These are phyloP conservation scores for Pelobates fuscus DNA, from an alignment of 2,113 vertebrate species.

Conservation along the genomic window DNA sequence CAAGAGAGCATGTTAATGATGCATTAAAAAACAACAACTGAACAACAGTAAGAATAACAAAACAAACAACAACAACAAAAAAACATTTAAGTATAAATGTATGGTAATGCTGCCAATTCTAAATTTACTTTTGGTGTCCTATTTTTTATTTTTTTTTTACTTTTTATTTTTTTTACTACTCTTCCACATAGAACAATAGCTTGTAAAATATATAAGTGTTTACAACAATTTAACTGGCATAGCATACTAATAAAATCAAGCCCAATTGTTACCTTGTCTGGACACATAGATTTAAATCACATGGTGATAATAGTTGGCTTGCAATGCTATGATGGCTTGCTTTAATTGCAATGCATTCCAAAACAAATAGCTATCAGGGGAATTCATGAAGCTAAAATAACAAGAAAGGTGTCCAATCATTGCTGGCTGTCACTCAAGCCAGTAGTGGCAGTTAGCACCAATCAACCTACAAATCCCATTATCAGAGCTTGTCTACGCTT, in stretches of 20 bases:
- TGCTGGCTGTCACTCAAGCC: background rate
- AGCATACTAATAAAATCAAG: background rate
- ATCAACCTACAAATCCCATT: background rate
- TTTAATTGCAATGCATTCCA: background rate
- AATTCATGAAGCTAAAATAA: background rate
- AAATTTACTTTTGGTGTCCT: too few species aligned
- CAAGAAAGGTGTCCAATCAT: background rate
- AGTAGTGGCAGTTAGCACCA: background rate
- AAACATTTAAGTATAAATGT: too few species aligned
- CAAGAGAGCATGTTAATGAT: too few species aligned
- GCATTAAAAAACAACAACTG: too few species aligned
- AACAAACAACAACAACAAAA: too few species aligned
- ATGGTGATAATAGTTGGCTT: background rate
- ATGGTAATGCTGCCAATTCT: too few species aligned
- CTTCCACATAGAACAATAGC: too few species aligned
- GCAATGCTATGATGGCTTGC: background rate
- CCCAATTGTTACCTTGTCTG: background rate
- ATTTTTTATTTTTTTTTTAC: too few species aligned
- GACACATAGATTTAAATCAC: background rate
- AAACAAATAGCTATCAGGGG: conserved; percentile 1
- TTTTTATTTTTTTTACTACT: too few species aligned
- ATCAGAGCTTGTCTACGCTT: background rate
- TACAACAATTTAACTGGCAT: too few species aligned
- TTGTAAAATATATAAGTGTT: too few species aligned
- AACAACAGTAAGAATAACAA: too few species aligned